These are phyloP conservation scores for Sminthurides aquaticus DNA, from an alignment of 2,888 invertebrate genomes.

Conservation along the genomic window DNA sequence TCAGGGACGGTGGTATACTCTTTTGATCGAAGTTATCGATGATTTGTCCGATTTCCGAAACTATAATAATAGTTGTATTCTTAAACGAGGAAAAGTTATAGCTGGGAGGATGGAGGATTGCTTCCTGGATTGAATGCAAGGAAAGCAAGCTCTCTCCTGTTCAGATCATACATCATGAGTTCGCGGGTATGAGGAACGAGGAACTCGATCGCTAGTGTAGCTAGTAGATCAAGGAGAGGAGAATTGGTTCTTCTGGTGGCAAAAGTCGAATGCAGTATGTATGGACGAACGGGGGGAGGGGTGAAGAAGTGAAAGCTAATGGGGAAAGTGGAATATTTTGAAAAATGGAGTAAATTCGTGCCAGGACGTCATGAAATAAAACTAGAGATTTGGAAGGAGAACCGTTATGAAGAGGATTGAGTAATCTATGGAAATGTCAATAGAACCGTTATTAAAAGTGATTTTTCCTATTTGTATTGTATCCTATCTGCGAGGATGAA, in stretches of 20 bases:
- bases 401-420: neutral
- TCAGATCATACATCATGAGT: neutral
- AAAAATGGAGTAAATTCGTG: neutral
- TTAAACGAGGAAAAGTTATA: too few relatives aligned
- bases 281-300: neutral
- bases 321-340: neutral
- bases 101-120: too few relatives aligned
- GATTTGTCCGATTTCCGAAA: neutral
- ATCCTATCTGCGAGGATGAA: neutral
- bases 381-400: neutral
- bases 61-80: too few relatives aligned
- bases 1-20: neutral
- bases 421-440: neutral
- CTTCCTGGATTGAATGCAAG: too few relatives aligned
- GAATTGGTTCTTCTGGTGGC: neutral
- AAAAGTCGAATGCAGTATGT: neutral
- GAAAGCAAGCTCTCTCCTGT: neutral
- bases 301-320: neutral
- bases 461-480: neutral
- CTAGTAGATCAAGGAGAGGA: neutral
- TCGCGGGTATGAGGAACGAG: neutral
- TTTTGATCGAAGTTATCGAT: neutral
- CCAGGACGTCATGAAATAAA: neutral
- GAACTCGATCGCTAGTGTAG: too few relatives aligned
- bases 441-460: neutral